Evolutionary conservation across 35 echinoderm and acorn worm genomes (phyloP).

Genomic region (Nesometra sesokonis): DNA sequence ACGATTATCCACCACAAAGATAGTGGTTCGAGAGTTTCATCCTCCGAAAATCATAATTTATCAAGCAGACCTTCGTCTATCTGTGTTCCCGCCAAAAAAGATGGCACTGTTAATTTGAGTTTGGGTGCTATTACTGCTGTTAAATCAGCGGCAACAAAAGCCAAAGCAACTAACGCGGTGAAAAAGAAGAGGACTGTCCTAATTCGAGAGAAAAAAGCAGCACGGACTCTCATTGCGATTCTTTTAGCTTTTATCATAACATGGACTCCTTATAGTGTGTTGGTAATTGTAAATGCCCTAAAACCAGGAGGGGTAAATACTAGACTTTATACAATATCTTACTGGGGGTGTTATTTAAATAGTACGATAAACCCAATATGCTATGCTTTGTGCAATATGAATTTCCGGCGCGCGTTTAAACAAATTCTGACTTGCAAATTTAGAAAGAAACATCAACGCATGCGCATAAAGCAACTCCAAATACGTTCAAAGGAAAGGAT

Average conservation of each 20-base stretch:
- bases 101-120: slow-evolving; percentile 30
- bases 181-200: slow-evolving; percentile 70
- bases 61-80: slow-evolving; percentile 30
- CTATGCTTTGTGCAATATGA: slow-evolving; percentile 95
- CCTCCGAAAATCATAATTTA: not conserved
- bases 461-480: not conserved
- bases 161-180: slow-evolving; percentile 60
- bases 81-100: slow-evolving; percentile 19
- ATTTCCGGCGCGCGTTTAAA: slow-evolving; percentile 82
- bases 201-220: slow-evolving; percentile 97
- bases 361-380: slow-evolving; percentile 97
- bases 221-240: slow-evolving; percentile 82
- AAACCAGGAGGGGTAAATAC: not conserved
- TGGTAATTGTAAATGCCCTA: slow-evolving; percentile 41
- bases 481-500: not conserved
- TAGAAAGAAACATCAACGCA: slow-evolving; percentile 23
- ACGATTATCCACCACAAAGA: slow-evolving; percentile 11
- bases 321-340: slow-evolving; percentile 60
- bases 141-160: slow-evolving; percentile 63
- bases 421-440: slow-evolving; percentile 79
- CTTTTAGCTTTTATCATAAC: slow-evolving; percentile 87
- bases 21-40: slow-evolving; percentile 47
- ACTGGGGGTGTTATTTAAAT: slow-evolving; percentile 96
- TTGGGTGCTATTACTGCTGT: slow-evolving; percentile 90
- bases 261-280: slow-evolving; percentile 89